These are phyloP conservation scores for Pocillopora verrucosa DNA, from an alignment of 64 coral and sea anemone genomes.

Conservation along the genomic window DNA sequence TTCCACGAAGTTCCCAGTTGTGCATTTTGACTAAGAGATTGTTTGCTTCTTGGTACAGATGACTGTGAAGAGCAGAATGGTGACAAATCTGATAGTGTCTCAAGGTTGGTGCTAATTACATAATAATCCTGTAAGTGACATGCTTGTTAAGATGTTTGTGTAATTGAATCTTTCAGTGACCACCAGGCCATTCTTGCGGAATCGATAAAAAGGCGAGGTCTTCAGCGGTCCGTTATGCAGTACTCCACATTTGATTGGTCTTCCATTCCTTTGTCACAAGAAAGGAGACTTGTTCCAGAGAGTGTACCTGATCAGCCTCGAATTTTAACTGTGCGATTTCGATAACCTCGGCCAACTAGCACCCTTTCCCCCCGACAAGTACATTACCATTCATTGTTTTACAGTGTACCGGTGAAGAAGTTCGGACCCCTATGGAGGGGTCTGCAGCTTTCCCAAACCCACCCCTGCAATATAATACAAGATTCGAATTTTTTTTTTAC, in stretches of 20 bases:
- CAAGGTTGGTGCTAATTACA: neutral
- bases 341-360: neutral
- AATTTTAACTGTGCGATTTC: conserved; percentile 82
- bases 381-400: no score
- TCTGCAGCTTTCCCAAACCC: no score
- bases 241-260: conserved; percentile 96
- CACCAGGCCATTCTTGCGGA: conserved; percentile 45
- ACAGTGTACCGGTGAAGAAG: no score
- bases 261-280: conserved; percentile 80
- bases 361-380: no score
- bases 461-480: no score
- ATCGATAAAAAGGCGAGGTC: conserved; percentile 55
- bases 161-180: conserved; percentile 28
- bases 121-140: neutral
- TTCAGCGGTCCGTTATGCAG: conserved; percentile 84
- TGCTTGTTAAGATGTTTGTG: neutral
- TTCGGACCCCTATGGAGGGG: no score
- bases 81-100: neutral
- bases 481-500: no score
- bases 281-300: conserved; percentile 63
- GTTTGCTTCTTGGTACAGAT: neutral
- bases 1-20: no score
- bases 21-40: neutral
- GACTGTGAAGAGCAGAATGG: neutral
- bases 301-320: conserved; percentile 53